phyloP scores from a whole-genome alignment of 1,140 invertebrate species.

The Rhagoletis zephyria region DNA sequence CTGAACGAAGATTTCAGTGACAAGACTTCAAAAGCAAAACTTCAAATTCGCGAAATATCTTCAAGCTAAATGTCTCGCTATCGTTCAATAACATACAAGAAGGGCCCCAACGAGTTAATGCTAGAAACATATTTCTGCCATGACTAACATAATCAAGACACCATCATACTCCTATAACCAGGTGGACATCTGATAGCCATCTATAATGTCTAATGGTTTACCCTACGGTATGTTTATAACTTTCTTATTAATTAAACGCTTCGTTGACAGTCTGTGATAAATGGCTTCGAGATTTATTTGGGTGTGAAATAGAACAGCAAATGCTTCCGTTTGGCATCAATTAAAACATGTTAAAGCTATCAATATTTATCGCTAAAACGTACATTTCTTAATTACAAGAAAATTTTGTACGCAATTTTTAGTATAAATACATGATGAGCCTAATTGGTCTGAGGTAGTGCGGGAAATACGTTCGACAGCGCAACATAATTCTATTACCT shows the following conservation, averaged over 20 bases:
- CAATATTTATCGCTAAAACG: not conserved
- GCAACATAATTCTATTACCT: not conserved
- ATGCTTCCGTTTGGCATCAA: conserved; percentile 9
- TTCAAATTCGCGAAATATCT: too few relatives aligned
- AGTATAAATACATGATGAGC: conserved; percentile 18
- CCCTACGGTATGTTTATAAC: too few relatives aligned
- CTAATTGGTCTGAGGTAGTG: not conserved
- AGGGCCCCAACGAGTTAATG: too few relatives aligned
- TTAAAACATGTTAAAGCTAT: not conserved
- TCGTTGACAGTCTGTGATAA: not conserved
- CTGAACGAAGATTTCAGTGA: too few relatives aligned
- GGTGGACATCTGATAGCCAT: too few relatives aligned
- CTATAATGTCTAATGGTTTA: too few relatives aligned
- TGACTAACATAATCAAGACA: too few relatives aligned
- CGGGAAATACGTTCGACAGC: not conserved
- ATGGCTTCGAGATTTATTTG: not conserved
- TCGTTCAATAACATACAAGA: too few relatives aligned
- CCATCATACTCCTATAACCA: too few relatives aligned
- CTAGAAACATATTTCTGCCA: too few relatives aligned
- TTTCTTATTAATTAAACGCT: not conserved
- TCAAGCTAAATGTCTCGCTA: too few relatives aligned
- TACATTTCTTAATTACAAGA: not conserved
- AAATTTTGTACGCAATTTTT: not conserved
- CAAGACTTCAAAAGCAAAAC: too few relatives aligned
- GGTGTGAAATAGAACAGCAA: not conserved